Conservation (phyloP, 2,888 invertebrate species). For the Malacosoma neustria region DNA sequence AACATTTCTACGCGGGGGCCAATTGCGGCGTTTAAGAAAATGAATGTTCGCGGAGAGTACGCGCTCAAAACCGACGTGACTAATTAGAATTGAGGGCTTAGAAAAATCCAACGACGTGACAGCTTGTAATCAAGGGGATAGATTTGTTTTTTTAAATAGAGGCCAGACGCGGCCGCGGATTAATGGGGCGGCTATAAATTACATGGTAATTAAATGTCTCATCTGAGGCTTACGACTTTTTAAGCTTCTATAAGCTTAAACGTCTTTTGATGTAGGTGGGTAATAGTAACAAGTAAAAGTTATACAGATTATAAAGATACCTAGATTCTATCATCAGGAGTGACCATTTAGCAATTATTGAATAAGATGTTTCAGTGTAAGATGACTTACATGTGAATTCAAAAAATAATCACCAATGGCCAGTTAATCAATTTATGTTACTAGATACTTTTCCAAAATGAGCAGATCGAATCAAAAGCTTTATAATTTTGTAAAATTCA, state of each 20-base stretch:
- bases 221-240: slow-evolving; percentile 33
- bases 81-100: slow-evolving; percentile 68
- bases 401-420: too few relatives aligned
- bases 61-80: slow-evolving; percentile 47
- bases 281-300: too few relatives aligned
- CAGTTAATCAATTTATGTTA: too few relatives aligned
- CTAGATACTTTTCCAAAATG: too few relatives aligned
- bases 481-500: too few relatives aligned
- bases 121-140: slow-evolving; percentile 72
- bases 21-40: slow-evolving; percentile 70
- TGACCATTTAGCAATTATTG: too few relatives aligned
- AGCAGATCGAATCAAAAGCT: too few relatives aligned
- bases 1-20: slow-evolving; percentile 67
- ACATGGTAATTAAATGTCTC: slow-evolving; percentile 64
- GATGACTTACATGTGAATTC: too few relatives aligned
- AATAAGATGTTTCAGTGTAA: too few relatives aligned
- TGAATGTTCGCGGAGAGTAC: slow-evolving; percentile 50
- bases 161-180: slow-evolving; percentile 26
- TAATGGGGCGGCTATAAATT: slow-evolving; percentile 65
- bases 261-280: slow-evolving; percentile 15
- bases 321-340: too few relatives aligned
- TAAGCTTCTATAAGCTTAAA: too few relatives aligned
- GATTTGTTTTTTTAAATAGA: slow-evolving; percentile 46
- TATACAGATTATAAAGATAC: too few relatives aligned
- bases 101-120: slow-evolving; percentile 71